These are phyloP conservation scores for Epinephelus lanceolatus DNA, from an alignment of 2,113 vertebrate genomes.

Conservation along the genomic window DNA sequence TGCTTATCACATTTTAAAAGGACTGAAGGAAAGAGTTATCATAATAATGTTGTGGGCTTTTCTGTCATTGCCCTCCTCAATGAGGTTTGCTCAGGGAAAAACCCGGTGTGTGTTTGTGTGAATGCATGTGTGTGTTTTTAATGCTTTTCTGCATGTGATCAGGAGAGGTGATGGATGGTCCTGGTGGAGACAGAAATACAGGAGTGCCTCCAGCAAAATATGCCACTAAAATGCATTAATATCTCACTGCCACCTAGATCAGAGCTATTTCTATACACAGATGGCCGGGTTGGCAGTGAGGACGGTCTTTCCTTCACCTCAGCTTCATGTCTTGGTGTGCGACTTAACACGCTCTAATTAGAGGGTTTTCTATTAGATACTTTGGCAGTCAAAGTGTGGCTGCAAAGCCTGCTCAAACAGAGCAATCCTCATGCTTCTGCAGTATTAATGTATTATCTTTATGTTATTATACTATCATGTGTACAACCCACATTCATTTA, in stretches of 20 bases:
- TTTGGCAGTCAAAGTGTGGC: constrained; percentile 18
- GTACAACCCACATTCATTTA: constrained; percentile 11
- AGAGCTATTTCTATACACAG: constrained; percentile 44
- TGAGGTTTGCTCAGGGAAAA: constrained; percentile 15
- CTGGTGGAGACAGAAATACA: constrained; percentile 36
- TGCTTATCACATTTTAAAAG: constrained; percentile 56
- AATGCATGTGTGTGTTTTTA: constrained; percentile 5
- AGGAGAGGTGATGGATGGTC: constrained; percentile 16
- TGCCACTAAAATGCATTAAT: constrained; percentile 45
- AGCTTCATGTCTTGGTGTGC: constrained; percentile 10
- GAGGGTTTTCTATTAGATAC: constrained; percentile 36
- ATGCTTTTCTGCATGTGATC: background rate
- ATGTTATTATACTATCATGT: background rate
- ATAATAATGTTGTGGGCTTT: constrained; percentile 10
- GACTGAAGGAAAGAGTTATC: constrained; percentile 42
- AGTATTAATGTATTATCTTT: background rate
- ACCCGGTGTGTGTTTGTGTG: background rate
- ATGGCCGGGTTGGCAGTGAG: constrained; percentile 42
- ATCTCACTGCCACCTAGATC: constrained; percentile 42
- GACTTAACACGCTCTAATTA: constrained; percentile 41
- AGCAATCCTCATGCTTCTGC: background rate
- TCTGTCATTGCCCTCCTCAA: constrained; percentile 35
- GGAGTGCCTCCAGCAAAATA: constrained; percentile 25
- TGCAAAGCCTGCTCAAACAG: background rate
- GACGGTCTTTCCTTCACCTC: constrained; percentile 45